Evolutionary conservation across 2,797 vertebrate species (phyloP), one percentile per base, ranked within the genome.

Genomic region (Erpetoichthys calabaricus): DNA sequence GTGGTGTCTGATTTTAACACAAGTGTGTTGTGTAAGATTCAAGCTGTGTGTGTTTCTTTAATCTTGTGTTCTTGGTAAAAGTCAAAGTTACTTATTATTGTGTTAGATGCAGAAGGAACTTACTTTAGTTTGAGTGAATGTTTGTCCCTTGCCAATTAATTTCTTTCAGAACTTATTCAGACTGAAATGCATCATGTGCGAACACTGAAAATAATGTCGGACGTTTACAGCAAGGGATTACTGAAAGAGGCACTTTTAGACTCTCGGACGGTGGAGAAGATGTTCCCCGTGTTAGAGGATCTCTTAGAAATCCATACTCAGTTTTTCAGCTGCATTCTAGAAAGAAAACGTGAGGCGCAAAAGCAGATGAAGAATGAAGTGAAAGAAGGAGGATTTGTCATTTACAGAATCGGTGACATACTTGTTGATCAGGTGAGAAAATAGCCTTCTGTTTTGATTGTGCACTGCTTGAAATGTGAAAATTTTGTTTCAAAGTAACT

Each of bases 131-230:
- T 50, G 7, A 10, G 44, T 45, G 43, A n/a, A 55, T 10, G 3
- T 7, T 7, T 55, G 53, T 7, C 9, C 7, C 42, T 42, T 55
- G 8, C 52, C 6, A 7, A 55, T 3, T 25, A 25, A 25, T 25
- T 25, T 25, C 56, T 0, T 57, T 2, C 77, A 99, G 96, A 99
- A 72, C 68, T 99, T 47, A 94, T 98, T 84, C 96, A 98, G 76
- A 99, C 96, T 0, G 96, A 99, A 80, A 88, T 98, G 80, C 96
- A 98, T 73, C 94, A 99, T 42, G 70, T 99, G 57, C 89, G 93
- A 51, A 98, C 93, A 0, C 66, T 99, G 70, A 91, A 92, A 73
- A 97, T 99, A 71, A 94, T 99, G 94, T 89, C 84, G 0, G 92
- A 98, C 0, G 93, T 99, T 2, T 99, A 93, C 79, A 89, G 86